Evolutionary conservation across 2,888 invertebrate genomes (phyloP), one percentile per base, ranked within the genome.

Genomic region (Pinctada fucata): DNA sequence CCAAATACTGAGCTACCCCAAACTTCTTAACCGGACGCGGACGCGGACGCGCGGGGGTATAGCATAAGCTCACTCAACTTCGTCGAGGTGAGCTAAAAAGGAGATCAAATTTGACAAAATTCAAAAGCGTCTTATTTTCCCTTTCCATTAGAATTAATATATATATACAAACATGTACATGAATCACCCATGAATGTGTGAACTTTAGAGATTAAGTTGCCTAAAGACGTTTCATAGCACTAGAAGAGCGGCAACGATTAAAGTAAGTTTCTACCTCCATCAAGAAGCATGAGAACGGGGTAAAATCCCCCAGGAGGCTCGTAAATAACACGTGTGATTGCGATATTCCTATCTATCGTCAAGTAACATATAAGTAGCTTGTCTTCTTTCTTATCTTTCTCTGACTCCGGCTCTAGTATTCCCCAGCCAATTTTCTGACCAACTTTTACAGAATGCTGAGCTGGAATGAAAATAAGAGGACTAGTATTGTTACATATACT

Each of bases 401-500:
- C 85, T 4, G 82, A 80, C 51, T 89, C 85, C 16, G 90, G 87
- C 73, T 88, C 87, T 49, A 90, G 82, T 76, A 91, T 83, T 10
- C 91, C 91, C 91, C 91, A 91, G 0, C 91, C 91, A 64, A 91
- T 85, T 13, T 83, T 80, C 81, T 90, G 89, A 16, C 90, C 90
- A 72, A 86, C 86, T 70, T 87, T 79, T 16, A 91, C 87, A 8
- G 88, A 80, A 16, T 82, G 78, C 65, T 83, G 83, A 10, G 90
- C 90, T 90, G 83, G 31, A 83, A 79, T 31, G 45, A 63, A 75
- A 72, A 68, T 5, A 3, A 50, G n/a, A 31, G 31, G 58, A 16
- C 2, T 68, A 13, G 2, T 13, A 31, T 31, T 31, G 31, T 31
- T 31, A 31, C 31, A 31, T 31, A 0, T 31, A 31, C 31, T 1